Evolutionary conservation across 2,113 vertebrate species (phyloP).

Genomic region (Lamprotornis superbus): DNA sequence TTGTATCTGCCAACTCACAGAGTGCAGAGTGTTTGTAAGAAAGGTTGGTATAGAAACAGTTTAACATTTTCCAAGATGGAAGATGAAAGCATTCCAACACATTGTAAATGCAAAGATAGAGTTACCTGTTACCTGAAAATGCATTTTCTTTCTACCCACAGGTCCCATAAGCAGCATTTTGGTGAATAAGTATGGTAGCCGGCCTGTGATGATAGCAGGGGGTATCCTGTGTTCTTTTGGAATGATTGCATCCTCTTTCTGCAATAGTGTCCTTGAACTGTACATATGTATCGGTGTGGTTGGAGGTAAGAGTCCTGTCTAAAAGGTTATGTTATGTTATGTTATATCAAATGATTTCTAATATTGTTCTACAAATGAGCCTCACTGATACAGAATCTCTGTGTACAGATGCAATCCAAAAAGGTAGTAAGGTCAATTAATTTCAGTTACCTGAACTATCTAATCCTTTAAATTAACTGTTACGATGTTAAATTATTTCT

Average conservation of each 20-base stretch:
- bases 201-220: constrained; percentile 90
- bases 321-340: not conserved
- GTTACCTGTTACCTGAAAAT: not conserved
- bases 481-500: not conserved
- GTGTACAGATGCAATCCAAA: not conserved
- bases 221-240: constrained; percentile 85
- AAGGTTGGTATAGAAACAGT: not conserved
- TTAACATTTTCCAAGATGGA: not conserved
- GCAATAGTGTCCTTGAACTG: constrained; percentile 82
- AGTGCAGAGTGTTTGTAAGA: not conserved
- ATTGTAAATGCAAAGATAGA: not conserved
- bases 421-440: not conserved
- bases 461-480: not conserved
- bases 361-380: not conserved
- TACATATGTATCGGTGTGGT: constrained; percentile 92
- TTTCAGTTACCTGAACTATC: not conserved
- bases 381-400: not conserved
- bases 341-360: not conserved
- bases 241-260: constrained; percentile 91
- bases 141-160: constrained; percentile 49
- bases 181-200: constrained; percentile 93
- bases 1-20: not conserved
- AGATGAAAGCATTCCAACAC: not conserved
- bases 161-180: constrained; percentile 94
- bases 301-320: constrained; percentile 80